Conservation (phyloP, 2,797 vertebrate species). For the Takifugu rubripes region DNA sequence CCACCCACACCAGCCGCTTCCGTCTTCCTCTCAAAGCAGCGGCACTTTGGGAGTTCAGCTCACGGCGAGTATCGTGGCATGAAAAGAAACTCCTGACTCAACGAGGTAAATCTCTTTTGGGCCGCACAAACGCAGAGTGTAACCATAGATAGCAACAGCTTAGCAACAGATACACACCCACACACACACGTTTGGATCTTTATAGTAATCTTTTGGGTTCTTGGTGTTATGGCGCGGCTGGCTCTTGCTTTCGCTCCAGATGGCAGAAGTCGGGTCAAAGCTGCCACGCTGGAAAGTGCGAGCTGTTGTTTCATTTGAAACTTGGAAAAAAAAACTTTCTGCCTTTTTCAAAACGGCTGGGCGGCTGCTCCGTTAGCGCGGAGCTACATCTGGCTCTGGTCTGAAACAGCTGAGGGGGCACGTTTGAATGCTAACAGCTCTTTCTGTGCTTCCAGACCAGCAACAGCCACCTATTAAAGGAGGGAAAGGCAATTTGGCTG, state of each 20-base stretch:
- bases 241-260: slow-evolving; percentile 3
- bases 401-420: slow-evolving; percentile 55
- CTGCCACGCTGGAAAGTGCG: slow-evolving; percentile 6
- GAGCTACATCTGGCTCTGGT: slow-evolving; percentile 25
- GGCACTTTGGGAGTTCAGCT: slow-evolving; percentile 61
- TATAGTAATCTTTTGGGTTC: slow-evolving; percentile 21
- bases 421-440: slow-evolving; percentile 20
- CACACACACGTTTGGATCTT: slow-evolving; percentile 9
- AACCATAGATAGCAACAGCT: slow-evolving; percentile 37
- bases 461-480: slow-evolving; percentile 48
- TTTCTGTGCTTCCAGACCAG: slow-evolving; percentile 26
- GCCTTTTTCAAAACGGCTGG: neutral
- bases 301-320: slow-evolving; percentile 4
- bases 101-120: slow-evolving; percentile 34
- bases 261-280: slow-evolving; percentile 6
- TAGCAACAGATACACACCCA: slow-evolving; percentile 17
- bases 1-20: neutral
- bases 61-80: slow-evolving; percentile 42
- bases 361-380: neutral
- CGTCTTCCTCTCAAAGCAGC: slow-evolving; percentile 34
- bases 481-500: slow-evolving; percentile 37
- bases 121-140: slow-evolving; percentile 27
- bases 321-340: neutral
- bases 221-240: slow-evolving; percentile 7
- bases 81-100: slow-evolving; percentile 43